Evolutionary conservation across 2,888 invertebrate species (phyloP).

Genomic region (Diarsia rubi): DNA sequence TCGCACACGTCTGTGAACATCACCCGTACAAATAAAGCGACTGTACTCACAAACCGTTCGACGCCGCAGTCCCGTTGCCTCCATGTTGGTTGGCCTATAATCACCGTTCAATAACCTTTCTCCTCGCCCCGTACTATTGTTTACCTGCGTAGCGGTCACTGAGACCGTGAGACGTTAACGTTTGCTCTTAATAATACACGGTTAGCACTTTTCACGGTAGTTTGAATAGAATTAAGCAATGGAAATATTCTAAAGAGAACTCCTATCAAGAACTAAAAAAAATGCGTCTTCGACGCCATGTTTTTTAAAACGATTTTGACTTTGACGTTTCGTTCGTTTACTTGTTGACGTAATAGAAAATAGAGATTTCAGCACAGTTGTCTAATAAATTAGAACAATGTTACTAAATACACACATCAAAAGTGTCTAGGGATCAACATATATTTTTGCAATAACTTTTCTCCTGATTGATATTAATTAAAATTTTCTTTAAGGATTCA

Average conservation of each 20-base stretch:
- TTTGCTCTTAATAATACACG: slow-evolving; percentile 49
- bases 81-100: slow-evolving; percentile 74
- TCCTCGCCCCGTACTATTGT: slow-evolving; percentile 72
- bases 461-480: no score
- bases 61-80: slow-evolving; percentile 63
- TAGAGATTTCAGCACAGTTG: slow-evolving; percentile 15
- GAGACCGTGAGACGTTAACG: slow-evolving; percentile 61
- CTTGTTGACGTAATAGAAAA: slow-evolving; percentile 7
- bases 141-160: slow-evolving; percentile 80
- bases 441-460: no score
- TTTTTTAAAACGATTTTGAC: slow-evolving; percentile 32
- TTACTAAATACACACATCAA: no score
- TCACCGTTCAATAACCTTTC: slow-evolving; percentile 79
- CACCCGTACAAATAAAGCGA: slow-evolving; percentile 81
- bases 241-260: neutral
- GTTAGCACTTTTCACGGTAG: slow-evolving; percentile 44
- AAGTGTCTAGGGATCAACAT: no score
- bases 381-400: slow-evolving; percentile 21
- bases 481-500: no score
- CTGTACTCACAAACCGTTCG: slow-evolving; percentile 78
- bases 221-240: slow-evolving; percentile 8
- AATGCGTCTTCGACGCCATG: slow-evolving; percentile 58
- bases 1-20: slow-evolving; percentile 86
- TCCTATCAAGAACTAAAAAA: slow-evolving; percentile 11
- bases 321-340: slow-evolving; percentile 23